Evolutionary conservation across 1,140 invertebrate genomes (phyloP).

Genomic region (Phocides pigmalion): DNA sequence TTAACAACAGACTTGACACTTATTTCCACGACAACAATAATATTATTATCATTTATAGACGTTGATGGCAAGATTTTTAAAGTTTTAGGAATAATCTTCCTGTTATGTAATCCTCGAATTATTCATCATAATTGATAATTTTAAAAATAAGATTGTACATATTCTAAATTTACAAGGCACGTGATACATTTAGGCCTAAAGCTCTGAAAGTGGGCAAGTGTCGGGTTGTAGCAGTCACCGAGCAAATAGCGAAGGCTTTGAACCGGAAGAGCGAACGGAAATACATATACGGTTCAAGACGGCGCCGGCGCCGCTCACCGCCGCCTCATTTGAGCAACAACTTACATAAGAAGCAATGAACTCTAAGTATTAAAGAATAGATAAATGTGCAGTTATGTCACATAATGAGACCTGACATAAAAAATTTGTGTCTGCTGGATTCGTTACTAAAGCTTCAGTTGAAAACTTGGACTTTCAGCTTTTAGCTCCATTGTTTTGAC

Average conservation of each 20-base stretch:
- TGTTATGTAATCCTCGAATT: background rate
- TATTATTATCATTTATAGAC: too few relatives aligned
- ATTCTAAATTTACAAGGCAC: background rate
- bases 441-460: too few relatives aligned
- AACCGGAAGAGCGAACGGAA: slow-evolving; percentile 62
- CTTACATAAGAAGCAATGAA: background rate
- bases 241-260: slow-evolving; percentile 53
- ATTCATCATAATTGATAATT: background rate
- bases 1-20: slow-evolving; percentile 18
- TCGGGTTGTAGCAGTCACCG: slow-evolving; percentile 30
- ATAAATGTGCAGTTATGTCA: background rate
- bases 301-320: slow-evolving; percentile 57
- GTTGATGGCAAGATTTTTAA: too few relatives aligned
- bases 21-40: background rate
- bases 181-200: background rate
- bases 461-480: too few relatives aligned
- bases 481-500: too few relatives aligned
- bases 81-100: background rate
- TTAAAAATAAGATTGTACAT: too few relatives aligned
- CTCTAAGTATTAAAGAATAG: background rate
- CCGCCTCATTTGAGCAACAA: slow-evolving; percentile 2
- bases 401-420: too few relatives aligned
- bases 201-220: slow-evolving; percentile 2
- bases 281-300: slow-evolving; percentile 58
- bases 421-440: too few relatives aligned